Evolutionary conservation across 2,113 vertebrate species (phyloP).

Genomic region (Misgurnus mizolepis): DNA sequence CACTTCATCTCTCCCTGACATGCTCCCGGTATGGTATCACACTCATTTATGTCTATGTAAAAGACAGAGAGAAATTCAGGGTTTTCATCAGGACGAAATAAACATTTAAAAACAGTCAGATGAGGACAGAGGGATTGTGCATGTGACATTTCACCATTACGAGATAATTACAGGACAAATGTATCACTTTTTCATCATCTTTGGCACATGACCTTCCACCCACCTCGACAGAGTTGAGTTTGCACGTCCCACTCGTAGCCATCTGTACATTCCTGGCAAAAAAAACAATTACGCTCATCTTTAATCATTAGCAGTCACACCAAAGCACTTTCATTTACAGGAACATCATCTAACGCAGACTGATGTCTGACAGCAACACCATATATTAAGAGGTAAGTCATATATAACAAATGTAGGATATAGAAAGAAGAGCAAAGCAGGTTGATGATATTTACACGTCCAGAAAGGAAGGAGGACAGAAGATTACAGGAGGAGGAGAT

Average conservation of each 20-base stretch:
- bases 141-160: slow-evolving; percentile 37
- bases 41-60: slow-evolving; percentile 86
- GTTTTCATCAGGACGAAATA: not conserved
- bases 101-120: too few relatives aligned
- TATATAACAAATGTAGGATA: too few relatives aligned
- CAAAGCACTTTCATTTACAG: slow-evolving; percentile 31
- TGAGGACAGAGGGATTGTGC: slow-evolving; percentile 22
- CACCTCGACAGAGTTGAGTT: slow-evolving; percentile 89
- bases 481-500: not conserved
- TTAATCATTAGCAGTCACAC: slow-evolving; percentile 43
- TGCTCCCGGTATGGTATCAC: slow-evolving; percentile 84
- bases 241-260: slow-evolving; percentile 89
- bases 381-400: not conserved
- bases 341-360: slow-evolving; percentile 21
- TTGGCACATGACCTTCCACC: slow-evolving; percentile 51
- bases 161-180: slow-evolving; percentile 39
- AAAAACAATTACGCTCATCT: slow-evolving; percentile 30
- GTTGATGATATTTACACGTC: not conserved
- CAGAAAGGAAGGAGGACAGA: not conserved
- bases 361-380: not conserved
- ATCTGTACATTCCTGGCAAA: slow-evolving; percentile 86
- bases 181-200: slow-evolving; percentile 46
- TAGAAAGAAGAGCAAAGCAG: too few relatives aligned
- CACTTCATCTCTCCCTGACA: slow-evolving; percentile 94
- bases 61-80: not conserved